Percentiles rank a stretch among this genome's conserved stretches.
phyloP scores from a whole-genome alignment of 2,113 vertebrate species.

The Siniperca knerii region DNA sequence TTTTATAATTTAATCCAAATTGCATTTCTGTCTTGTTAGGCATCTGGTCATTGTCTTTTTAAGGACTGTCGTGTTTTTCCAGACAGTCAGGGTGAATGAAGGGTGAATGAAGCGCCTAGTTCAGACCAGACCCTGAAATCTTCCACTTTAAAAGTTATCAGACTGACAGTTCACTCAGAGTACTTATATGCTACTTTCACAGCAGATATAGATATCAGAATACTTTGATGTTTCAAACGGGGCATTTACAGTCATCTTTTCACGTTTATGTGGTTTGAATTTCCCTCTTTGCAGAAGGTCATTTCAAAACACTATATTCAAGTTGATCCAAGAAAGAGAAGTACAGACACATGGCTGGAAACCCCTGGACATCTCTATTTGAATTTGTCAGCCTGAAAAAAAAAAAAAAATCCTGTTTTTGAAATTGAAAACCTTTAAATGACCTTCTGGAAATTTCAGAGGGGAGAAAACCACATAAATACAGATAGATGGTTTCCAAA shows the following conservation, averaged over 20 bases:
- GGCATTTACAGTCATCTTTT: not conserved
- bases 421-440: not conserved
- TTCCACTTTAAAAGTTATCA: slow-evolving; percentile 2
- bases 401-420: no score
- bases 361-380: not conserved
- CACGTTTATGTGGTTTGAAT: not conserved
- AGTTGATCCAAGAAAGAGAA: not conserved
- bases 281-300: not conserved
- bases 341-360: not conserved
- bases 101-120: not conserved
- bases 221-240: not conserved
- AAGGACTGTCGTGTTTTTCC: slow-evolving; percentile 8
- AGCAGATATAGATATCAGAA: not conserved
- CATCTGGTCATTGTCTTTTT: slow-evolving; percentile 52
- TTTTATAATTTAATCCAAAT: slow-evolving; percentile 43
- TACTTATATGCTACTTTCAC: not conserved
- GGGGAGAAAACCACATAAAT: no score
- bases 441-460: no score
- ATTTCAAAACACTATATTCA: no score
- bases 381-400: not conserved
- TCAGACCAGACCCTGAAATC: slow-evolving; percentile 8
- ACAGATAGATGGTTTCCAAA: no score
- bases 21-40: slow-evolving; percentile 26
- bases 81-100: slow-evolving; percentile 27
- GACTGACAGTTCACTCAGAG: not conserved